Evolutionary conservation across 2,888 invertebrate genomes (phyloP).

Genomic region (Andrena dorsata): DNA sequence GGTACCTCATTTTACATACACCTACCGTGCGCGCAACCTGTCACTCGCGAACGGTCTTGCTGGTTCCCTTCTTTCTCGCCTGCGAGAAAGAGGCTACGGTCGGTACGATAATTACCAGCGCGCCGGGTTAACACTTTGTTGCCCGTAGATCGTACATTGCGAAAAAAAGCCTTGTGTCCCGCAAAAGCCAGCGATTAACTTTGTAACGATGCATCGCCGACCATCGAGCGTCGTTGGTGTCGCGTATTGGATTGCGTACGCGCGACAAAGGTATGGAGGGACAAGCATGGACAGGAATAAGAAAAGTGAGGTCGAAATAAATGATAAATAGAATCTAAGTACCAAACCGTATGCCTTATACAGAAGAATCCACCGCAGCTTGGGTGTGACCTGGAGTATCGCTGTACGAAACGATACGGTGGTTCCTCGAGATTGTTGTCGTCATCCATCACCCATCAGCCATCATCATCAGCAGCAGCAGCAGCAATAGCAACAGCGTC

Average conservation of each 20-base stretch:
- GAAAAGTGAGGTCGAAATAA: neutral
- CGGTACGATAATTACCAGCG: too few relatives aligned
- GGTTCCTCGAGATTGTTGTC: neutral
- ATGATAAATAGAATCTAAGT: conserved; percentile 70
- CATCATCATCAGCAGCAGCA: too few relatives aligned
- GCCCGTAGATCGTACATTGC: neutral
- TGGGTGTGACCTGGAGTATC: neutral
- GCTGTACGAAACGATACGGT: neutral
- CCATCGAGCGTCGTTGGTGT: neutral
- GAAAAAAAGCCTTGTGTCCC: neutral
- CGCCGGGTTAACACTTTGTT: too few relatives aligned
- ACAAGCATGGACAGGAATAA: neutral
- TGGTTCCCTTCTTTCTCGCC: neutral
- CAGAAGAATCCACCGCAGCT: conserved; percentile 43
- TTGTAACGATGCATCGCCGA: neutral
- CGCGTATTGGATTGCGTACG: neutral
- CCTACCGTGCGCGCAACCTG: neutral
- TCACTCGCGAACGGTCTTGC: neutral
- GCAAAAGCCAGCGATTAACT: neutral
- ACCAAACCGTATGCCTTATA: conserved; percentile 78
- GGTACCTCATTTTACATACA: conserved; percentile 26
- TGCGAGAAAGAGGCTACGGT: neutral
- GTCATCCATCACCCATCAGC: too few relatives aligned
- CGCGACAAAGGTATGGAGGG: neutral
- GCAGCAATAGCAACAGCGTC: too few relatives aligned